Base-by-base conservation (phyloP, 2,113 vertebrate genomes). In the Cnemophilus loriae region DNA sequence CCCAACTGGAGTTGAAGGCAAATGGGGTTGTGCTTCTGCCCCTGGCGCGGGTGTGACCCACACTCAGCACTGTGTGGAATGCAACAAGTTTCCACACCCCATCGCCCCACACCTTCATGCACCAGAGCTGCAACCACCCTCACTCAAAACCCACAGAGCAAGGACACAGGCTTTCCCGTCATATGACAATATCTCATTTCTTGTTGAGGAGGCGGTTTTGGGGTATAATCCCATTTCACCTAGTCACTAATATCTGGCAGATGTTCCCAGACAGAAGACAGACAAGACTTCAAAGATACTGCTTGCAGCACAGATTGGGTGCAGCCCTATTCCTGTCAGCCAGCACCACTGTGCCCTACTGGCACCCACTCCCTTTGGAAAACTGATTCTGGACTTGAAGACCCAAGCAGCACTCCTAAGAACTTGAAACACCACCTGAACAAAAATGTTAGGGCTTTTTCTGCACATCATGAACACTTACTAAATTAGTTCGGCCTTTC, bases 41-140 rank as follows among this genome's bases (percentile, higher is more conserved):
- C 23, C 47, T 13, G 30, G 33, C 16, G 6, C 3, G 26, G 33
- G 17, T 14, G 33, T 23, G 39, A 87, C 33, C 60, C 49, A 30
- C 3, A 0, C 17, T 10, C n/a, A 73, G 19, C 37, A 17, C 12
- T 8, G 4, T 1, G 5, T 26, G 8, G 46, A 50, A 64, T n/a
- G 4, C 26, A 59, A 24, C 8, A 32, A 37, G 7, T 7, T 68
- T 37, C 35, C 52, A 49, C 56, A 63, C 18, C 17, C 52, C 69
- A 24, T 6, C 2, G 1, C 28, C 14, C 12, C 7, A 8, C 2
- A 2, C 16, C 70, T 49, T 2, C 7, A 0, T 2, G 33, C 15
- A 41, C 8, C 18, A 53, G 20, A 81, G 47, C n/a, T 57, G n/a
- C 42, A 65, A 20, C 11, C 16, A 28, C 46, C 21, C n/a, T 56